Evolutionary conservation across 2,113 vertebrate species (phyloP), one percentile per base, ranked within the genome.

Genomic region (Eptesicus fuscus): DNA sequence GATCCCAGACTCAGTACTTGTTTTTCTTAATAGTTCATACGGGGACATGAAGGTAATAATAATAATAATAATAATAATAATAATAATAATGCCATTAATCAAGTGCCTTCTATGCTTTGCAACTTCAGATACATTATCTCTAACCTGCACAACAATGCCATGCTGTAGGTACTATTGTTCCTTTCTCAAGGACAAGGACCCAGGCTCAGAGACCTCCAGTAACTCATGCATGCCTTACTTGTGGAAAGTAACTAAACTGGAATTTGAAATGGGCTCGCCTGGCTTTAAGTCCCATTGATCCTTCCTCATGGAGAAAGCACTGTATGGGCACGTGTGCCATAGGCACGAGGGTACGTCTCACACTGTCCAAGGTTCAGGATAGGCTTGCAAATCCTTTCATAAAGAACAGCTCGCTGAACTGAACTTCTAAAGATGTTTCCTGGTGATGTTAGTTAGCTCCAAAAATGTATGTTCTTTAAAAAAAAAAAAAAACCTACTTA

Each of bases 241-340:
- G 32, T 51, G 88, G 79, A 56, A 95, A 91, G 35, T 78, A 10
- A 76, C n/a, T 59, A 13, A 44, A 61, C 63, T 87, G 37, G n/a
- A 70, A 71, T 77, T 74, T 76, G 67, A 67, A 93, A 76, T 6
- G 86, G 35, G 30, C 4, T 84, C 14, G 5, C 63, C 35, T 90
- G 42, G 35, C 44, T 23, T 56, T 51, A 44, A 69, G 69, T 9
- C 30, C 73, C 32, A 44, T 20, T 20, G 35, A 91, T 37, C 25
- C 10, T 59, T 56, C n/a, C 76, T 17, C 3, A 4, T 18, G 40
- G 42, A 83, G 32, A 51, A n/a, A 59, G 56, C 42, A 25, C 1
- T 13, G 20, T 20, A 8, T 17, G 9, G 4, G 4, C 0, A 37
- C 3, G 6, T 16, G 67, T 74, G 23, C 8, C n/a, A 12, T 20